Evolutionary conservation across 2,888 invertebrate genomes (phyloP).

Genomic region (Brachylomia viminalis): DNA sequence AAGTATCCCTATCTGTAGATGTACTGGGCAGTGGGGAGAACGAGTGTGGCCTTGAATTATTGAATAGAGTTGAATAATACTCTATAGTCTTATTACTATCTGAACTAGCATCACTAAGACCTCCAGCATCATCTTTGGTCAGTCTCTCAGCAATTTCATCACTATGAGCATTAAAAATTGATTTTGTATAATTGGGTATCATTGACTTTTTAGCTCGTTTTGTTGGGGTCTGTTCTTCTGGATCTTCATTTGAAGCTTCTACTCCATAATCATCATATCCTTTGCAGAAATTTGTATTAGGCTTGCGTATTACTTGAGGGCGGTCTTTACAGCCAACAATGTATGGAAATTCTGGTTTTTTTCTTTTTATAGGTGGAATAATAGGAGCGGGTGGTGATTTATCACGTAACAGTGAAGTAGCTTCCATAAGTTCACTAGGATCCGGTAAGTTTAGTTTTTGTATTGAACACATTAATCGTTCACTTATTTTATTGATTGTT

Average conservation of each 20-base stretch:
- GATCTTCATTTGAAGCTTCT: conserved; percentile 13
- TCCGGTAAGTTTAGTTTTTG: conserved; percentile 30
- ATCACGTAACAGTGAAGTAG: conserved; percentile 18
- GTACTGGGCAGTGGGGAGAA: conserved; percentile 80
- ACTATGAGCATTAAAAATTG: conserved; percentile 72
- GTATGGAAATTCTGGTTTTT: conserved; percentile 69
- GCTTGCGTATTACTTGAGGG: conserved; percentile 43
- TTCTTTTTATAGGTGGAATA: conserved; percentile 68
- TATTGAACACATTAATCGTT: conserved; percentile 45
- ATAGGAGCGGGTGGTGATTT: conserved; percentile 53
- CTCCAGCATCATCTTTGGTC: conserved; percentile 29
- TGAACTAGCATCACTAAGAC: conserved; percentile 64
- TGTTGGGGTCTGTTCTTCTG: conserved; percentile 35
- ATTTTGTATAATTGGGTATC: conserved; percentile 65
- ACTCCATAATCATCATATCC: conserved; percentile 69
- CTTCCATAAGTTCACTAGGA: conserved; percentile 51
- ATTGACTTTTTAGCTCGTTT: conserved; percentile 57
- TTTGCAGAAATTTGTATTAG: conserved; percentile 63
- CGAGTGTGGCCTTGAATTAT: conserved; percentile 38
- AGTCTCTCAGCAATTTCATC: conserved; percentile 67
- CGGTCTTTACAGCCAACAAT: conserved; percentile 73
- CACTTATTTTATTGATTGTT: conserved; percentile 42
- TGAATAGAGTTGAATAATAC: conserved; percentile 47
- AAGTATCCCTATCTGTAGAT: conserved; percentile 72
- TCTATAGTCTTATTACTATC: conserved; percentile 70